Evolutionary conservation across 2,888 invertebrate species (phyloP).

Genomic region (Hipparchia sbordonii): DNA sequence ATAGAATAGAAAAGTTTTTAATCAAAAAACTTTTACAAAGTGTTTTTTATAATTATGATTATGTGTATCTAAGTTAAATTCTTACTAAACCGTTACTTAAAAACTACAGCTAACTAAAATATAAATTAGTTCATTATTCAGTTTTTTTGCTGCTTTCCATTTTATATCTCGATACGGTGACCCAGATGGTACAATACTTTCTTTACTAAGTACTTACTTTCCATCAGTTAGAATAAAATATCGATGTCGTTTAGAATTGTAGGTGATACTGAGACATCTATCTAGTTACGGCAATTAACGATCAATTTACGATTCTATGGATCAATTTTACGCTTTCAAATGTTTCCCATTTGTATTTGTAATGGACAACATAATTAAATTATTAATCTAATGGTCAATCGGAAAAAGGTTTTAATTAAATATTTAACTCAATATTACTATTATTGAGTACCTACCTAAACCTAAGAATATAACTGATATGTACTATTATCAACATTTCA

Average conservation of each 20-base stretch:
- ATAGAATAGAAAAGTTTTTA: no score
- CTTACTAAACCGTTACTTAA: no score
- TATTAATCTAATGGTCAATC: not conserved
- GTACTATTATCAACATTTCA: no score
- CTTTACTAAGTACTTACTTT: conserved; percentile 13
- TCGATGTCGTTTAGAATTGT: conserved; percentile 6
- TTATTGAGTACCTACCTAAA: no score
- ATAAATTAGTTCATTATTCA: no score
- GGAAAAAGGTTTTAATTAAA: no score
- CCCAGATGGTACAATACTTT: conserved; percentile 20
- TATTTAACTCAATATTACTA: no score
- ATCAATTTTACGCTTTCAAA: conserved; percentile 39
- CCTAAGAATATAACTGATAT: no score
- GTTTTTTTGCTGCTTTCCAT: conserved; percentile 28
- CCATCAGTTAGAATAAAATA: conserved; percentile 18
- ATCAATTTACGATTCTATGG: conserved; percentile 39
- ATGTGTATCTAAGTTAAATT: no score
- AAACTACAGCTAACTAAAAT: no score
- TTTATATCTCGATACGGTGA: conserved; percentile 30
- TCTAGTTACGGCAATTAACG: conserved; percentile 36
- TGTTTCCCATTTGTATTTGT: conserved; percentile 25
- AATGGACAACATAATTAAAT: conserved; percentile 6
- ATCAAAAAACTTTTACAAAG: no score
- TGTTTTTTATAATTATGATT: no score
- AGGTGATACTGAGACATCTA: conserved; percentile 17